Evolutionary conservation across 2,888 invertebrate species (phyloP).

Genomic region (Stenchaetothrips biformis): DNA sequence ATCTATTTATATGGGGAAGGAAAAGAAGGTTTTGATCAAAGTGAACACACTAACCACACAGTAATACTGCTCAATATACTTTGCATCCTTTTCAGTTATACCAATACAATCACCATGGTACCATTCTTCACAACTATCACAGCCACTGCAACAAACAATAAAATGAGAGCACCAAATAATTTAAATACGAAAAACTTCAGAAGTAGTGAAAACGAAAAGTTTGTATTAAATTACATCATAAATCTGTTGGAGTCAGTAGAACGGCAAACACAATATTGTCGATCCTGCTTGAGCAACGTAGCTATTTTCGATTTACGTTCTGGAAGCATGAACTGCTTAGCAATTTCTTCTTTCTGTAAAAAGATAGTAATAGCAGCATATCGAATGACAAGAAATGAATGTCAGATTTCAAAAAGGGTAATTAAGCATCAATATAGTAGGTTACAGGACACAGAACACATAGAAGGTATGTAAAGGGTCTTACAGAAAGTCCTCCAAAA

Average conservation of each 20-base stretch:
- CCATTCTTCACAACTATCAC: conserved; percentile 98
- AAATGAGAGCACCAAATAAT: conserved; percentile 27
- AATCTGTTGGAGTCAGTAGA: conserved; percentile 90
- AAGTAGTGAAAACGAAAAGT: neutral
- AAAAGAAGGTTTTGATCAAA: neutral
- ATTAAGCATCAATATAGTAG: neutral
- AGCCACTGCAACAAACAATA: conserved; percentile 60
- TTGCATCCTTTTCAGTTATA: conserved; percentile 88
- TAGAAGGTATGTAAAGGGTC: neutral
- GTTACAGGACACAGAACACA: neutral
- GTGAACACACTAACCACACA: conserved; percentile 55
- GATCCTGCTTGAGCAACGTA: conserved; percentile 78
- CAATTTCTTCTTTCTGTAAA: conserved; percentile 78
- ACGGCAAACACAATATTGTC: conserved; percentile 91
- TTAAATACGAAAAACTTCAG: neutral
- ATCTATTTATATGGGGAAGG: neutral
- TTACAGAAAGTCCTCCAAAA: neutral
- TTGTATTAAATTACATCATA: conserved; percentile 75
- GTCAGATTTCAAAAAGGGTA: neutral
- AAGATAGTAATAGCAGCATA: conserved; percentile 29
- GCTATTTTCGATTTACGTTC: conserved; percentile 88
- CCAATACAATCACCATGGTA: conserved; percentile 97
- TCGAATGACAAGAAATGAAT: neutral
- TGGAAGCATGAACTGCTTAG: conserved; percentile 80
- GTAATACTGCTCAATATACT: conserved; percentile 88